phyloP scores from a whole-genome alignment of 2,797 vertebrate genomes.

The Paguma larvata region DNA sequence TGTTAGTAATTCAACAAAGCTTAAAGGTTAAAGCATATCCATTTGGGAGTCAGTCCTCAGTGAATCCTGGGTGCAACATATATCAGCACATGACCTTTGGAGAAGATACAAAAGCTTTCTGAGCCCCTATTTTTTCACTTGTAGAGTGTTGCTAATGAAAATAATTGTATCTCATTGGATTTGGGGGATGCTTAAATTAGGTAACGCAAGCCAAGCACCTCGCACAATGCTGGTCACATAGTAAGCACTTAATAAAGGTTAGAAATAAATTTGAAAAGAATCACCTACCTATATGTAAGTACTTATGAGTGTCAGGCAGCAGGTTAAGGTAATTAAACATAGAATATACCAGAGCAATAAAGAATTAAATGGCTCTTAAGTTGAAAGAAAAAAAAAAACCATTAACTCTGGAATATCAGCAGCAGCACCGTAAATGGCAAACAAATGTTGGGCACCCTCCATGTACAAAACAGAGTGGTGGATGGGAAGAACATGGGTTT shows the following conservation, averaged over 20 bases:
- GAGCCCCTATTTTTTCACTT: background rate
- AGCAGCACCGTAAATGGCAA: background rate
- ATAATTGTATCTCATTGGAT: background rate
- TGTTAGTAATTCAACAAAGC: constrained; percentile 2
- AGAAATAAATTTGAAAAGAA: constrained; percentile 10
- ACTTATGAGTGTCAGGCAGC: background rate
- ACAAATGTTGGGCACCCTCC: background rate
- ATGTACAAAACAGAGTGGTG: background rate
- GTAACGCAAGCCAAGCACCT: background rate
- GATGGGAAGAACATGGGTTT: background rate
- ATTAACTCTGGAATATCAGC: background rate
- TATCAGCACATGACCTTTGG: background rate
- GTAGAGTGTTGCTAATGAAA: background rate
- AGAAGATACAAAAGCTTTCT: background rate
- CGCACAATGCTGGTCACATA: too few species aligned
- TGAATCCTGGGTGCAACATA: background rate
- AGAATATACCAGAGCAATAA: background rate
- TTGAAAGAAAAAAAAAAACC: background rate
- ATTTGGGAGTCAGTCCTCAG: background rate
- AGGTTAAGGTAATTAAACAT: background rate
- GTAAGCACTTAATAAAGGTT: background rate
- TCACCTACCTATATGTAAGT: background rate
- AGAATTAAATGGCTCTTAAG: background rate
- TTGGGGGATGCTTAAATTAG: background rate
- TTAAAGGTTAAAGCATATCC: constrained; percentile 27